Conservation (phyloP, 2,888 invertebrate genomes). For the Ormyrus labotus region DNA sequence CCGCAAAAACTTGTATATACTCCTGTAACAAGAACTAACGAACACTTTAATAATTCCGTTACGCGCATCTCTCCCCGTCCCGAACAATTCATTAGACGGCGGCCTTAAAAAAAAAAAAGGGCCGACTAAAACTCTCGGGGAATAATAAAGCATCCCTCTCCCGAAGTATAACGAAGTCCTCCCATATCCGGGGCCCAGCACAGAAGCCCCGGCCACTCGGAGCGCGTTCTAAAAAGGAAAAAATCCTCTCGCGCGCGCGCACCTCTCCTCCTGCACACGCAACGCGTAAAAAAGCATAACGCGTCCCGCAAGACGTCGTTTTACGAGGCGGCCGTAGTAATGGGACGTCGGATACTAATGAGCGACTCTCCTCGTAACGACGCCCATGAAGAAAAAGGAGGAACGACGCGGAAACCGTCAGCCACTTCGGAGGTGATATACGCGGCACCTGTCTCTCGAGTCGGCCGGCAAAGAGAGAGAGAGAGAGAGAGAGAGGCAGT, state of each 20-base stretch:
- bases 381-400: conserved; percentile 12
- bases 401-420: conserved; percentile 35
- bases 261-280: too few relatives aligned
- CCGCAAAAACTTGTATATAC: too few relatives aligned
- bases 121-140: not conserved
- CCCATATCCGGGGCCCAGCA: not conserved
- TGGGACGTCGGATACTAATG: conserved; percentile 73
- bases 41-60: too few relatives aligned
- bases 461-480: too few relatives aligned
- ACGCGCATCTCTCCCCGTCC: too few relatives aligned
- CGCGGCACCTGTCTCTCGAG: conserved; percentile 29
- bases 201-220: not conserved
- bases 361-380: conserved; percentile 56
- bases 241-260: not conserved
- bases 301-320: conserved; percentile 55
- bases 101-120: too few relatives aligned
- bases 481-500: too few relatives aligned
- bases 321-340: conserved; percentile 69
- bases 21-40: too few relatives aligned
- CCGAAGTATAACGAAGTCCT: conserved; percentile 6
- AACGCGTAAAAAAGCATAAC: too few relatives aligned
- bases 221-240: not conserved
- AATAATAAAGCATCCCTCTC: not conserved
- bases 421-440: conserved; percentile 38
- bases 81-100: too few relatives aligned